Percentiles rank a stretch among this genome's conserved stretches.
Evolutionary conservation across 2,888 invertebrate species (phyloP).

Genomic region (Drosophila recens): DNA sequence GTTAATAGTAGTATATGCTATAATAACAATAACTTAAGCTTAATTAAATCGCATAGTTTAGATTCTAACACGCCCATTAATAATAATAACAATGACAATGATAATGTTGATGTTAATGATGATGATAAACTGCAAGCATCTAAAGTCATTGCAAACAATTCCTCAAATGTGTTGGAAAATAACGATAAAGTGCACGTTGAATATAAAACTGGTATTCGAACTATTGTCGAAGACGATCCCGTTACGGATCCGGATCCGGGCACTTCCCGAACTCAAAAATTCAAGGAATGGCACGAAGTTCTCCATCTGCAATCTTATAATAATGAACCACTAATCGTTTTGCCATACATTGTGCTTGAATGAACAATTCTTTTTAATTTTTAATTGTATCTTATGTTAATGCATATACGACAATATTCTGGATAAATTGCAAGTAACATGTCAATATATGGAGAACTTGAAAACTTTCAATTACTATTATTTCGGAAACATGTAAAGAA

Average conservation of each 20-base stretch:
- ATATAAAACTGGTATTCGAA: conserved; percentile 76
- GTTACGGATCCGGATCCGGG: conserved; percentile 30
- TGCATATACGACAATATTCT: background rate
- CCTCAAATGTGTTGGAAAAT: conserved; percentile 13
- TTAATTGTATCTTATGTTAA: background rate
- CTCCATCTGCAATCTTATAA: conserved; percentile 90
- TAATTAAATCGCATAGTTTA: conserved; percentile 55
- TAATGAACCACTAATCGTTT: conserved; percentile 93
- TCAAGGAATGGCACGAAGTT: conserved; percentile 97
- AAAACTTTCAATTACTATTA: background rate
- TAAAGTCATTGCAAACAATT: conserved; percentile 18
- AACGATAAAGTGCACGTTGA: conserved; percentile 52
- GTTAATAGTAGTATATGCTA: conserved; percentile 60
- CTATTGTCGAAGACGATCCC: conserved; percentile 60
- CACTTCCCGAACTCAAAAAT: conserved; percentile 84
- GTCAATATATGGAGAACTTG: background rate
- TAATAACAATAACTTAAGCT: conserved; percentile 65
- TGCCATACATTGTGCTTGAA: conserved; percentile 99
- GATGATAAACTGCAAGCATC: conserved; percentile 1
- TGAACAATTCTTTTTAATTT: conserved; percentile 84
- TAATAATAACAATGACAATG: conserved; percentile 47
- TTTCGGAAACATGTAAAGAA: background rate
- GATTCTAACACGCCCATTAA: conserved; percentile 35
- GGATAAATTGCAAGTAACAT: background rate
- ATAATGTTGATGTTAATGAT: background rate